These are phyloP conservation scores for Linnaemya tessellans DNA, from an alignment of 2,888 invertebrate species.

Conservation along the genomic window DNA sequence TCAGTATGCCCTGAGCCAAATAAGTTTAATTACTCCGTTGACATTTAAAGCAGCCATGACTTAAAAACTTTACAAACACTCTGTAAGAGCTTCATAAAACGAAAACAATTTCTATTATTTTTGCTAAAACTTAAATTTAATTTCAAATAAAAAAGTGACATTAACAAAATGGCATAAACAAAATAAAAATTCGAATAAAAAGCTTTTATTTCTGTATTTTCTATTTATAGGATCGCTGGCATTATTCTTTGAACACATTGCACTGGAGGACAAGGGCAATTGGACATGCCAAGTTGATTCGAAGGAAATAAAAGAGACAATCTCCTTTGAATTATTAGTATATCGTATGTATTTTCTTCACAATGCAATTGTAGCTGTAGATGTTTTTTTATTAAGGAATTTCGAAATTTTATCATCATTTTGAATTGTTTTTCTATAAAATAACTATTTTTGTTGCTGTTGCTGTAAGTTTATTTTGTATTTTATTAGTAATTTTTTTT, in stretches of 20 bases:
- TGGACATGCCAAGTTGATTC: slow-evolving; percentile 83
- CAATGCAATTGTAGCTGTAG: slow-evolving; percentile 6
- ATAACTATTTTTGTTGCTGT: too few species aligned
- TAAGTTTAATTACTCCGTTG: too few species aligned
- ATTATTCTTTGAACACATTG: slow-evolving; percentile 84
- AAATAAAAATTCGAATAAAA: slow-evolving; percentile 40
- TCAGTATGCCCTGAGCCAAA: too few species aligned
- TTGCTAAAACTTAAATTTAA: neutral
- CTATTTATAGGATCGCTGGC: slow-evolving; percentile 79
- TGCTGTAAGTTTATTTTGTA: neutral
- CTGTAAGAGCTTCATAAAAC: neutral
- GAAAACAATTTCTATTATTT: too few species aligned
- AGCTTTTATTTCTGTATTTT: slow-evolving; percentile 5
- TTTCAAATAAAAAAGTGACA: neutral
- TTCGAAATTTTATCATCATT: slow-evolving; percentile 30
- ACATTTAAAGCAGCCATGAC: too few species aligned
- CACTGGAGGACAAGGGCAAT: slow-evolving; percentile 83
- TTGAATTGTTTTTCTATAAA: neutral
- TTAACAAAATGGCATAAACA: slow-evolving; percentile 17
- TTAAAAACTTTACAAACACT: too few species aligned
- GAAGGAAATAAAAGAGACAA: slow-evolving; percentile 75
- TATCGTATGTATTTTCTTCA: slow-evolving; percentile 80
- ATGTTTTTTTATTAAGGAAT: slow-evolving; percentile 2
- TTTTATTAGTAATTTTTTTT: slow-evolving; percentile 16
- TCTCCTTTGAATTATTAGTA: slow-evolving; percentile 83